Conservation (phyloP, 2,888 invertebrate genomes). For the Lasioglossum morio region DNA sequence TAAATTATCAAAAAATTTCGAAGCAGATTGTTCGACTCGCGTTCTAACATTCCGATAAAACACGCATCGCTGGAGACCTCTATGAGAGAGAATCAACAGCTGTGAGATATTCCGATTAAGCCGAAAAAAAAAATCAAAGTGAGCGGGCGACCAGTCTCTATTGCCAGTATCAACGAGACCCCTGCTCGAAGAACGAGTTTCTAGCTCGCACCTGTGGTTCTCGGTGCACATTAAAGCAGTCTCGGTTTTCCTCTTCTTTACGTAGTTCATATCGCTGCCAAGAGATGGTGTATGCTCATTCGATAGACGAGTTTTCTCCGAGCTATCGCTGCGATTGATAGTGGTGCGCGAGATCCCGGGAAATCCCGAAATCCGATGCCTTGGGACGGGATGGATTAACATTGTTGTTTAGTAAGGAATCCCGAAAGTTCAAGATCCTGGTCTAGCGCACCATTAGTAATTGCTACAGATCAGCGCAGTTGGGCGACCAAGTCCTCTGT, state of each 20-base stretch:
- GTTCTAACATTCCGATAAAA: neutral
- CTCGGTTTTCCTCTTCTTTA: conserved; percentile 64
- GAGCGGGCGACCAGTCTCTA: conserved; percentile 66
- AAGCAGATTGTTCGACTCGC: neutral
- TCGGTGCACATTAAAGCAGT: conserved; percentile 47
- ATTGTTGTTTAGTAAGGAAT: too few relatives aligned
- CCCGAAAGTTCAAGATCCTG: too few relatives aligned
- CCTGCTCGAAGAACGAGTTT: conserved; percentile 75
- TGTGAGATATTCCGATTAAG: conserved; percentile 49
- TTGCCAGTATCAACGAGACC: conserved; percentile 66
- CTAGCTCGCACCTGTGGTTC: conserved; percentile 30
- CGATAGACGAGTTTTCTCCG: conserved; percentile 23
- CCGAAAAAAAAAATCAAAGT: conserved; percentile 63
- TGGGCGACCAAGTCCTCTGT: neutral
- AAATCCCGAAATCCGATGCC: too few relatives aligned
- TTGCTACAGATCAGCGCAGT: neutral
- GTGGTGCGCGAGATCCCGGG: too few relatives aligned
- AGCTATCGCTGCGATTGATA: neutral
- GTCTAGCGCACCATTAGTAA: too few relatives aligned
- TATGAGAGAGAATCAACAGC: conserved; percentile 60
- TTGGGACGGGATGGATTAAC: too few relatives aligned
- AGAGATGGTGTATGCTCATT: conserved; percentile 73
- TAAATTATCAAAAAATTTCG: neutral
- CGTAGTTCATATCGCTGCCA: conserved; percentile 70
- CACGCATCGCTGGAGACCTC: conserved; percentile 61